phyloP scores from a whole-genome alignment of 92 coral and sea anemone genomes.

The Micromussa lordhowensis region DNA sequence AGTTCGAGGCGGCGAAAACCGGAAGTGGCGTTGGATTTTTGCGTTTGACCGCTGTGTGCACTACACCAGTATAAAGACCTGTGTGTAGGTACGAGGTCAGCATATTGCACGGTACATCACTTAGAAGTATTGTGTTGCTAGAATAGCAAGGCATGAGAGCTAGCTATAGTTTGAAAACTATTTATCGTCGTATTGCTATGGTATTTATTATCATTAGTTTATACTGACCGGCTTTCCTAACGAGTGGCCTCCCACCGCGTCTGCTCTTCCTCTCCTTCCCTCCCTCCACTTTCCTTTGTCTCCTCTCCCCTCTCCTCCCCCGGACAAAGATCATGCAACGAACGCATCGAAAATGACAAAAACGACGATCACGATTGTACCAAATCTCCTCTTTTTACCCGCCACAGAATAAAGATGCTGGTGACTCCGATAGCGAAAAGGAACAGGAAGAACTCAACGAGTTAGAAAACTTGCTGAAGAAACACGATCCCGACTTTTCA shows the following conservation, averaged over 20 bases:
- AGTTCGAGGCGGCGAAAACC: too few species aligned
- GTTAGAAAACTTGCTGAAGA: constrained; percentile 91
- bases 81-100: too few species aligned
- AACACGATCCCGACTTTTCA: constrained; percentile 95
- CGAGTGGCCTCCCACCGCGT: too few species aligned
- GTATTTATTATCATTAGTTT: background rate
- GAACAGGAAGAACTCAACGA: constrained; percentile 98
- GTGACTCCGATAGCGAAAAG: constrained; percentile 99
- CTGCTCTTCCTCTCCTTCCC: too few species aligned
- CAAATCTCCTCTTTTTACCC: background rate
- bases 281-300: too few species aligned
- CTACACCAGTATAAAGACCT: too few species aligned
- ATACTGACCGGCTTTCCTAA: background rate
- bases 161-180: background rate
- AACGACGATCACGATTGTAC: background rate
- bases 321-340: background rate
- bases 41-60: too few species aligned
- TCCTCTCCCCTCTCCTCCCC: too few species aligned
- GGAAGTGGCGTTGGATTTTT: too few species aligned
- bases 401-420: constrained; percentile 94
- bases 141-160: background rate
- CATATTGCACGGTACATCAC: too few species aligned
- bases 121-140: too few species aligned
- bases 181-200: background rate
- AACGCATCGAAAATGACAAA: background rate